phyloP scores from a whole-genome alignment of 2,797 vertebrate genomes.

The Microtus californicus region DNA sequence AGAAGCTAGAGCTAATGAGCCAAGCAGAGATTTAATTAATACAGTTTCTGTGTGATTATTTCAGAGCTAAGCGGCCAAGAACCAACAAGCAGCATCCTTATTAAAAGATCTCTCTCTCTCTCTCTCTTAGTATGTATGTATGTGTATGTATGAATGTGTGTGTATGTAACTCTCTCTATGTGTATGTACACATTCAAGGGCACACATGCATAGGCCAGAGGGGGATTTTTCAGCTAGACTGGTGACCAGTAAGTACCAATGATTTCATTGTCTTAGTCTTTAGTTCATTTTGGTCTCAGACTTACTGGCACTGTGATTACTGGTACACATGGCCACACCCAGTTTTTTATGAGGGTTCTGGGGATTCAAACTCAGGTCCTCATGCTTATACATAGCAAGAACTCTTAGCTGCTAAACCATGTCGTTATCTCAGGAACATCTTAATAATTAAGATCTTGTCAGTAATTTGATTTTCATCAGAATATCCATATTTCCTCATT shows the following conservation, averaged over 20 bases:
- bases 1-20: too few species aligned
- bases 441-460: not conserved
- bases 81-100: too few species aligned
- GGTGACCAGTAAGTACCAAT: not conserved
- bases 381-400: not conserved
- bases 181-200: not conserved
- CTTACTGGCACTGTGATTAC: not conserved
- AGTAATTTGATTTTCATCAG: not conserved
- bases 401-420: not conserved
- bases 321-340: not conserved
- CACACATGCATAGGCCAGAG: not conserved
- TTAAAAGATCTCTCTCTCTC: not conserved
- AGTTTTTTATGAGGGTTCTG: not conserved
- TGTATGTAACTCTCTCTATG: not conserved
- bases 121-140: not conserved
- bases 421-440: not conserved
- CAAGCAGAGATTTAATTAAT: too few species aligned
- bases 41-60: too few species aligned
- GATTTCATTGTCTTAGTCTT: not conserved
- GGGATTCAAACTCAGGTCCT: not conserved
- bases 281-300: not conserved
- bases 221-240: not conserved
- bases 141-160: not conserved
- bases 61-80: too few species aligned
- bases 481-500: not conserved